Conservation (phyloP, 2,113 vertebrate species). For the Glaucidium brasilianum region DNA sequence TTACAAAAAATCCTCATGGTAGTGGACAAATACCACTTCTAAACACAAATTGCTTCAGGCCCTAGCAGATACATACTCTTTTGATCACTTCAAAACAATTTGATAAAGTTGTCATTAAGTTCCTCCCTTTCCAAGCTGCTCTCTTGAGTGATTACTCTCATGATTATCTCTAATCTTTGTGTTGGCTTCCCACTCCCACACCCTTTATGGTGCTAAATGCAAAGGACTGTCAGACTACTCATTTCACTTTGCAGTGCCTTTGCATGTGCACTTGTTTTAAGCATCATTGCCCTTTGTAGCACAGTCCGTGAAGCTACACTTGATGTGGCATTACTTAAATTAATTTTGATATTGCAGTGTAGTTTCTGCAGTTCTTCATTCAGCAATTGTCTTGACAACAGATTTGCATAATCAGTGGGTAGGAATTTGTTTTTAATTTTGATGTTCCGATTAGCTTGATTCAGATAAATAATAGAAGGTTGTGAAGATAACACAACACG, state of each 20-base stretch:
- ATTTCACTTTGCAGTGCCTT: constrained; percentile 2
- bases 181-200: neutral
- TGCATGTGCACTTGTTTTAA: neutral
- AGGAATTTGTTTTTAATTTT: constrained; percentile 18
- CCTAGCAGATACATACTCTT: neutral
- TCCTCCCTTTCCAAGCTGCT: neutral
- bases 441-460: neutral
- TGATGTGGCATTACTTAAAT: constrained; percentile 10
- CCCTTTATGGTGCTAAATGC: neutral
- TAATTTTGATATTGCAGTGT: neutral
- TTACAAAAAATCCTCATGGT: neutral
- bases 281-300: neutral
- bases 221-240: neutral
- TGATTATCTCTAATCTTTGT: neutral
- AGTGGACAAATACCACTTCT: neutral
- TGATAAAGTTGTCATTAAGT: neutral
- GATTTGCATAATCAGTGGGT: constrained; percentile 13
- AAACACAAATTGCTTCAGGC: neutral
- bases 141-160: neutral
- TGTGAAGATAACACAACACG: neutral
- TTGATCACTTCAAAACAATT: neutral
- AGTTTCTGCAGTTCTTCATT: constrained; percentile 15
- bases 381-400: constrained; percentile 26
- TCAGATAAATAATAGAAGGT: constrained; percentile 20
- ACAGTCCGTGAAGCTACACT: neutral